A percentile compares a stretch with the other conserved stretches of the same genome.
phyloP scores from a whole-genome alignment of 2,113 vertebrate species.

The Zeus faber region DNA sequence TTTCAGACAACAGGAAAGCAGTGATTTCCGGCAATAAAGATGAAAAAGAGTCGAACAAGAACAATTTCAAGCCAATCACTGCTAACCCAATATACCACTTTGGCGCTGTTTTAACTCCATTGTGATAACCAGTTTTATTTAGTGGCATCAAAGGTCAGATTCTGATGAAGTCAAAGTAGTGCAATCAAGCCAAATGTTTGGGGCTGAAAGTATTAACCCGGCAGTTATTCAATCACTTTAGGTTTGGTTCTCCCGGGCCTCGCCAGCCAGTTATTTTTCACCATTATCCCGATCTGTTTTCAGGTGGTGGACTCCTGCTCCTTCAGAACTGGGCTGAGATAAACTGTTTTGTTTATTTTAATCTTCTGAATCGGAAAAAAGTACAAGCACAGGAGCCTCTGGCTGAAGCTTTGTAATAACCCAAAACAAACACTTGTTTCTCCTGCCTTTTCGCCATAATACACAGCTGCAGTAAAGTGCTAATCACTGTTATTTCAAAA shows the following conservation, averaged over 20 bases:
- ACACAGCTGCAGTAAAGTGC: too few species aligned
- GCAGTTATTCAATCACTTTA: constrained; percentile 48
- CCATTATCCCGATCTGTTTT: background rate
- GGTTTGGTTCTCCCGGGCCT: constrained; percentile 27
- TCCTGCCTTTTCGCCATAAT: too few species aligned
- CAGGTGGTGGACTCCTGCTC: too few species aligned
- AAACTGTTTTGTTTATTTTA: too few species aligned
- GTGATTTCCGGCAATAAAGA: constrained; percentile 69
- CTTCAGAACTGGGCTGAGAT: too few species aligned
- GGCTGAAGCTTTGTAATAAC: too few species aligned
- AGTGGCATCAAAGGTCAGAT: constrained; percentile 66
- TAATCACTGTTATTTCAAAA: too few species aligned
- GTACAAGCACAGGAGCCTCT: too few species aligned
- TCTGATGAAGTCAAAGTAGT: constrained; percentile 69
- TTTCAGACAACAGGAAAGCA: constrained; percentile 71
- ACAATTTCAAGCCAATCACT: constrained; percentile 66
- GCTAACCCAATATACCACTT: constrained; percentile 71
- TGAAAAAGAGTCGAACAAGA: constrained; percentile 59
- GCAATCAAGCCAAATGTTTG: constrained; percentile 64
- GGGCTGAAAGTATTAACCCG: constrained; percentile 58
- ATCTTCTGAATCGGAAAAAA: too few species aligned
- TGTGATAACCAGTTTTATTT: constrained; percentile 67
- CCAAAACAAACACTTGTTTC: too few species aligned
- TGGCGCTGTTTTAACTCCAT: constrained; percentile 68
- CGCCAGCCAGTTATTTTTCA: constrained; percentile 37